Evolutionary conservation across 2,888 invertebrate genomes (phyloP), one percentile per base, ranked within the genome.

Genomic region (Pycnomerus fuliginosus): DNA sequence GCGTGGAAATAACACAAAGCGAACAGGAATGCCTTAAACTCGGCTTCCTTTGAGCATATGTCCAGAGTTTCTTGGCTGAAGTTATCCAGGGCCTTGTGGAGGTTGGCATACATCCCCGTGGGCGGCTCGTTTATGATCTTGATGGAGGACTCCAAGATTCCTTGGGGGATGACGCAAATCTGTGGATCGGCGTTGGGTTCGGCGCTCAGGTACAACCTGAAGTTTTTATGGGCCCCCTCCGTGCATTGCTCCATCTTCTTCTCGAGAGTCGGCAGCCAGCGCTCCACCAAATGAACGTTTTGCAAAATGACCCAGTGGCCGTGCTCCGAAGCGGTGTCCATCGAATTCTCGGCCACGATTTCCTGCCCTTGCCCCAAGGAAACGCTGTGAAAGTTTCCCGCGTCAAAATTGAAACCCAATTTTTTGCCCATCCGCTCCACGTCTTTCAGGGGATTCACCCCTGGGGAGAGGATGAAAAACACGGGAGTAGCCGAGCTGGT

Each of bases 41-140:
- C 96, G 0, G 89, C 84, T 73, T 95, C 95, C 67, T 92, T 91
- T 39, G 89, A 85, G 70, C 90, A 93, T 84, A 88, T 88, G 69
- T 95, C 96, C 37, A 95, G 73, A 0, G 90, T 93, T 70, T 93
- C 93, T 72, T 95, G 95, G 63, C 75, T 88, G 73, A 95, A 96
- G 75, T 90, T 92, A 65, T 91, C 91, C 48, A 96, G 70, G 1
- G 95, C 86, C 75, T 94, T 94, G 70, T 94, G 94, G 20, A 96
- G 77, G 71, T 96, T 96, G 1, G 94, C 93, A 74, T 84, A 82
- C 89, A 96, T 94, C 16, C 96, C 95, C 4, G 89, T 91, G 0
- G 96, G 95, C 0, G 95, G 94, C 70, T 96, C 95, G 62, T 95
- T 96, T 1, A 95, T 95, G 44, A 96, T 94, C 75, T 96, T 96